Percentiles rank a stretch among this genome's conserved stretches.
phyloP scores from a whole-genome alignment of 2,113 vertebrate species.

The Equus quagga region DNA sequence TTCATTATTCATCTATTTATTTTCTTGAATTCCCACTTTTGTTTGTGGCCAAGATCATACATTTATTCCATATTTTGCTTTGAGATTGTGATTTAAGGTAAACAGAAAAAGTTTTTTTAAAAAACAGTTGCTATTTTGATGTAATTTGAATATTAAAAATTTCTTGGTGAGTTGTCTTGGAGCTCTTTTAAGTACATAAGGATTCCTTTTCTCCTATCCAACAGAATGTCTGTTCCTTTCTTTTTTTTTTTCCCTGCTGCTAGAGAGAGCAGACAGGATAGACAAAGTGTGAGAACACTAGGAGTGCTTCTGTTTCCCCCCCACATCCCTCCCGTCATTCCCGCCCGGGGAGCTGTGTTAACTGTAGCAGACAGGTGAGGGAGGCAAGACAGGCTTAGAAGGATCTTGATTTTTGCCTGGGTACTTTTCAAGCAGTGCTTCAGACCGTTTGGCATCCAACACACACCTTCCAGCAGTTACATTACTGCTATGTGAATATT shows the following conservation, averaged over 20 bases:
- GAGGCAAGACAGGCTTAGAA: background rate
- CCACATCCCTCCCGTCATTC: background rate
- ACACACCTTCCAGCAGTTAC: background rate
- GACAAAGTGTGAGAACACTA: background rate
- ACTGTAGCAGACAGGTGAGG: background rate
- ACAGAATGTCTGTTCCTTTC: background rate
- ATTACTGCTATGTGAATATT: background rate
- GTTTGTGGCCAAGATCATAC: background rate
- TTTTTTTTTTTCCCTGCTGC: background rate
- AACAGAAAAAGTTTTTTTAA: background rate
- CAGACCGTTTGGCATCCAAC: background rate
- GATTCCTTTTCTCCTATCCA: background rate
- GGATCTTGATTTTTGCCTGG: background rate
- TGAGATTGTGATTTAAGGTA: slow-evolving; percentile 21
- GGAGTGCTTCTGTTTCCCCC: background rate
- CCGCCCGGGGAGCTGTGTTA: background rate
- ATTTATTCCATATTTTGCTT: background rate
- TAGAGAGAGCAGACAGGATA: background rate
- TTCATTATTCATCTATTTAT: background rate
- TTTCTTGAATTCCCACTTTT: slow-evolving; percentile 17
- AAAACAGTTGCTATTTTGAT: background rate
- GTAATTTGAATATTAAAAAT: background rate
- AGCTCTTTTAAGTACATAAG: background rate
- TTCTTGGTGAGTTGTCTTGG: background rate
- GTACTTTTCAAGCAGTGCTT: background rate